Base-by-base conservation (phyloP, 2,113 vertebrate genomes). In the Crotalus viridis region DNA sequence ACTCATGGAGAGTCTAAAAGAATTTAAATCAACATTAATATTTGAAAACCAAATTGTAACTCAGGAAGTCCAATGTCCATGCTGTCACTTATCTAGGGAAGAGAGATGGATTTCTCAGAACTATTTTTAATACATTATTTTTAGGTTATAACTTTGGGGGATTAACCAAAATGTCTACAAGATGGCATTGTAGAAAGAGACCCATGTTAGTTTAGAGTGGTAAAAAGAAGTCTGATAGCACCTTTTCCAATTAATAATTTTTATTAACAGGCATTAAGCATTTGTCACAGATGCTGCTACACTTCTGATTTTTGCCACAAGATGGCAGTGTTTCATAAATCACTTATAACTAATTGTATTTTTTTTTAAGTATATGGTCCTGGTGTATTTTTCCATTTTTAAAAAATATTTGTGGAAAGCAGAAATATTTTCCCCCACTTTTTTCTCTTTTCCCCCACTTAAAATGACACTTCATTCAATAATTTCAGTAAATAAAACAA, bases 301-400 rank as follows among this genome's bases (percentile, higher is more conserved):
- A 90, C 61, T 85, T 19, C 26, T 24, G 0, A 2, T 19, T 90
- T 87, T 92, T 89, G 22, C 95, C 95, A 95, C 95, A 88, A 96
- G 95, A 92, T 95, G 95, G 94, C 33, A 96, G 89, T 21, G 39
- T 95, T 81, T 94, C 91, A 94, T 74, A 89, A 92, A 94, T 87
- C n/a, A 24, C 28, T 89, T 54, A 93, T 12, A 56, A 13, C 10
- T 9, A 56, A 85, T 81, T 52, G 19, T 17, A 3, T 48, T 48
- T 48, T 48, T 13, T 85, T 88, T 85, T 9, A 54, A 39, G 4
- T 17, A 10, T 9, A 51, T 22, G 2, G 19, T 28, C 85, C 0
- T 9, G 52, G 0, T 33, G 85, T 43, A 22, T 21, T 19, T 64
- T 26, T 17, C 8, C 51, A 46, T 81, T 28, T 88, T 85, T 3